Evolutionary conservation across 2,888 invertebrate species (phyloP), one percentile per base, ranked within the genome.

Genomic region (Agonum fuliginosum): DNA sequence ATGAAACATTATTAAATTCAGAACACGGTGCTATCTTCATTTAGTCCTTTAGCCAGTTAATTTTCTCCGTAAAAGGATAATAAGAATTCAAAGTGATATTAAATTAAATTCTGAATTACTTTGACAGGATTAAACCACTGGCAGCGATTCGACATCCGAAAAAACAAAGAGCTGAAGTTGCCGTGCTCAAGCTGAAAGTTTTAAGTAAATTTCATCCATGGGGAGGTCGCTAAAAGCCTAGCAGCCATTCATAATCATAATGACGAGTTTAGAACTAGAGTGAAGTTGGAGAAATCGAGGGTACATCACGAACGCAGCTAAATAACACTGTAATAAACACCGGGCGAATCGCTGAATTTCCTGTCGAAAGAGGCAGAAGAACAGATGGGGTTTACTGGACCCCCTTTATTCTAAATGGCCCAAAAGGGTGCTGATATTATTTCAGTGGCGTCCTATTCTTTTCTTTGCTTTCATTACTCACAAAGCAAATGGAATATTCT

Each of bases 71-170:
- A 70, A 54, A 54, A 54, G 54, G 70, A 70, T 70, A 70, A 70
- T 70, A 70, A 70, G 70, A 70, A 70, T 70, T 46, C 70, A 70
- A 70, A 70, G 70, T 70, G 70, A 70, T 70, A 70, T 70, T 70
- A 70, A 70, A 70, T 70, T 70, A 70, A 70, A 70, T 70, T 70
- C 46, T 43, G 22, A 27, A 46, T 70, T 70, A 41, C 70, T 70
- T 70, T 70, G 70, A 70, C 70, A 46, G 70, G 43, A 70, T 70
- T 70, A 70, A 46, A 54, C 54, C 54, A 54, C 54, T 54, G 54
- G 22, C 37, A 24, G 12, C 54, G 54, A 54, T 54, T 54, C 54
- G 24, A 54, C 54, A 54, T 54, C 54, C 54, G 54, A 54, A 54
- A 54, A 54, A 54, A 54, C 54, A 54, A 54, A 54, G 51, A 24